A percentile compares a stretch with the other conserved stretches of the same genome.
Evolutionary conservation across 2,888 invertebrate species (phyloP).

Genomic region (Eupithecia vulgata): DNA sequence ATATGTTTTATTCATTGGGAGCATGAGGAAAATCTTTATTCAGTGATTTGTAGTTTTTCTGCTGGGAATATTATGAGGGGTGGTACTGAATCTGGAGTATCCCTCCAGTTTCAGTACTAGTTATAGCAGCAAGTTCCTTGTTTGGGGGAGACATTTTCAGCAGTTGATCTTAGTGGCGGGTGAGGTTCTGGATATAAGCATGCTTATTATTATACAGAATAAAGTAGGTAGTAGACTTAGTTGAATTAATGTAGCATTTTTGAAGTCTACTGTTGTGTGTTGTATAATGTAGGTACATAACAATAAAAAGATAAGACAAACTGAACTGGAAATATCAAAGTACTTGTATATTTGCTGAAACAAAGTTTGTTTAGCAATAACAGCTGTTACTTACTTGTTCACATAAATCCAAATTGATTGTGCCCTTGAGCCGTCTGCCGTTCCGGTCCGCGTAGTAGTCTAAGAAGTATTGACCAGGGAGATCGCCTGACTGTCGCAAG

Average conservation of each 20-base stretch:
- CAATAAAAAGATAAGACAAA: neutral
- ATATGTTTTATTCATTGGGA: neutral
- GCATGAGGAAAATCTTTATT: neutral
- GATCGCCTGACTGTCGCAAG: slow-evolving; percentile 94
- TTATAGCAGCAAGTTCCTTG: neutral
- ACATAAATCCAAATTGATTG: slow-evolving; percentile 97
- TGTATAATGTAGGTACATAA: neutral
- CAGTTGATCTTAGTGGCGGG: neutral
- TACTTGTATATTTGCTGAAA: neutral
- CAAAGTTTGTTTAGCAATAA: neutral
- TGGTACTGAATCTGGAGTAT: neutral
- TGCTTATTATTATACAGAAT: neutral
- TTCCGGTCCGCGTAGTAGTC: slow-evolving; percentile 96
- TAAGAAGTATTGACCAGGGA: slow-evolving; percentile 96
- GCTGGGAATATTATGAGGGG: neutral
- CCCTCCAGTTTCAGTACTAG: neutral
- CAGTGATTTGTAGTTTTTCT: neutral
- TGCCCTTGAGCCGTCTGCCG: slow-evolving; percentile 93
- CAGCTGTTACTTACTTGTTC: slow-evolving; percentile 88
- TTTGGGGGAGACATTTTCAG: neutral
- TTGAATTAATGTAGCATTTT: neutral
- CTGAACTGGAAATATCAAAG: neutral
- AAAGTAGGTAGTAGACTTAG: neutral
- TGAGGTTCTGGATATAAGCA: neutral
- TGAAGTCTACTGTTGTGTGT: neutral